phyloP scores from a whole-genome alignment of 1,140 invertebrate species.

The Acromyrmex echinatior region DNA sequence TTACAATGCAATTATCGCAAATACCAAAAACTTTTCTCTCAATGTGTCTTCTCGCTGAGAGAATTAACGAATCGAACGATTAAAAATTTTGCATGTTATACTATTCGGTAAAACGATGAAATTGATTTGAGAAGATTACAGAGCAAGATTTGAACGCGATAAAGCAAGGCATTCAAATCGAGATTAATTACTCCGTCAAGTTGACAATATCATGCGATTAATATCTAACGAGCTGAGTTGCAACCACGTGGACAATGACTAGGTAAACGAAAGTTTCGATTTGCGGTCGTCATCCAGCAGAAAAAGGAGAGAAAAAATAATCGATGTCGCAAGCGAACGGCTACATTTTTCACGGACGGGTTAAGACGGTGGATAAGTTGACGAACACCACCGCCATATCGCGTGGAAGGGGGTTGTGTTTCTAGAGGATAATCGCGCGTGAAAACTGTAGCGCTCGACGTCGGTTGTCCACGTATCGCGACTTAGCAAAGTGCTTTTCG shows the following conservation, averaged over 20 bases:
- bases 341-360: slow-evolving; percentile 45
- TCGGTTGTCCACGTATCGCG: not conserved
- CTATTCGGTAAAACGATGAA: not conserved
- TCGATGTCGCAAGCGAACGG: not conserved
- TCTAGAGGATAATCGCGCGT: slow-evolving; percentile 23
- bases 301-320: not conserved
- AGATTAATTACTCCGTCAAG: not conserved
- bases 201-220: slow-evolving; percentile 2
- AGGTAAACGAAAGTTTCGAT: slow-evolving; percentile 1
- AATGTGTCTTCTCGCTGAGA: too few relatives aligned
- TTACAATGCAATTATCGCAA: too few relatives aligned
- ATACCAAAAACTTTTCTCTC: too few relatives aligned
- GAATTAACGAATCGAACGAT: slow-evolving; percentile 32
- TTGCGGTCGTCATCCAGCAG: slow-evolving; percentile 1
- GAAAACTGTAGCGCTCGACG: slow-evolving; percentile 21
- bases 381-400: not conserved
- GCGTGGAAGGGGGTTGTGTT: slow-evolving; percentile 7
- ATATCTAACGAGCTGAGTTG: not conserved
- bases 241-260: not conserved
- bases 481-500: slow-evolving; percentile 28
- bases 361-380: slow-evolving; percentile 53
- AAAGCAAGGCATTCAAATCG: not conserved
- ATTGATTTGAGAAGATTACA: not conserved
- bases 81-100: slow-evolving; percentile 7
- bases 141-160: not conserved